Evolutionary conservation across 2,888 invertebrate species (phyloP).

Genomic region (Stenodema calcarata): DNA sequence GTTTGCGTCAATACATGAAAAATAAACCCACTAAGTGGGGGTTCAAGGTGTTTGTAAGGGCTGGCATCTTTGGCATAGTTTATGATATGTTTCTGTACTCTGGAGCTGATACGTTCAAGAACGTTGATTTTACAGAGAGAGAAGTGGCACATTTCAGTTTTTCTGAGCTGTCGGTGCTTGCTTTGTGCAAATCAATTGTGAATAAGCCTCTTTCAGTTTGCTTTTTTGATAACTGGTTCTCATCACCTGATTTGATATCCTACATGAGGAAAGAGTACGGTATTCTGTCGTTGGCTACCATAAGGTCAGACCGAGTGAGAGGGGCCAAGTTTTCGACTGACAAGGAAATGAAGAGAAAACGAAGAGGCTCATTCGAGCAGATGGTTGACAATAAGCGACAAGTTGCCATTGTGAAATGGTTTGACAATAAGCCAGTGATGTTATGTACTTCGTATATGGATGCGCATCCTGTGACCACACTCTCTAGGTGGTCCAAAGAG

Average conservation of each 20-base stretch:
- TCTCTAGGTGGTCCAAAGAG: too few relatives aligned
- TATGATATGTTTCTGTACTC: too few relatives aligned
- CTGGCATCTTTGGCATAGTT: too few relatives aligned
- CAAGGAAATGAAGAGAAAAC: constrained; percentile 43
- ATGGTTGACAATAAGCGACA: constrained; percentile 49
- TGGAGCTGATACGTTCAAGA: too few relatives aligned
- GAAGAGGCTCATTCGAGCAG: constrained; percentile 10
- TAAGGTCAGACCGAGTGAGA: constrained; percentile 37
- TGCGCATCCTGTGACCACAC: too few relatives aligned
- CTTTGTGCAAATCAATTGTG: constrained; percentile 56
- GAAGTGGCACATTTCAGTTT: too few relatives aligned
- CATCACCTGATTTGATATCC: constrained; percentile 42
- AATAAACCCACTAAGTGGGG: too few relatives aligned
- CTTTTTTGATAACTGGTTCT: constrained; percentile 58
- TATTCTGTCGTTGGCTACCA: constrained; percentile 52
- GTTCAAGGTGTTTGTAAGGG: too few relatives aligned
- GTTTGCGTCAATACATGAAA: constrained; percentile 59
- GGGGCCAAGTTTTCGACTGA: constrained; percentile 23
- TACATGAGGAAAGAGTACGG: constrained; percentile 51
- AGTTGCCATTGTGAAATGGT: constrained; percentile 53
- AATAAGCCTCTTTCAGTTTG: constrained; percentile 49
- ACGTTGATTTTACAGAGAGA: too few relatives aligned
- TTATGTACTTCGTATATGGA: too few relatives aligned
- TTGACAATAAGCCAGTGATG: constrained; percentile 53
- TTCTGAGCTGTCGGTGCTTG: too few relatives aligned